Percentiles rank a stretch among this genome's conserved stretches.
Evolutionary conservation across 92 coral and sea anemone species (phyloP).

Genomic region (Anthopleura xanthogrammica): DNA sequence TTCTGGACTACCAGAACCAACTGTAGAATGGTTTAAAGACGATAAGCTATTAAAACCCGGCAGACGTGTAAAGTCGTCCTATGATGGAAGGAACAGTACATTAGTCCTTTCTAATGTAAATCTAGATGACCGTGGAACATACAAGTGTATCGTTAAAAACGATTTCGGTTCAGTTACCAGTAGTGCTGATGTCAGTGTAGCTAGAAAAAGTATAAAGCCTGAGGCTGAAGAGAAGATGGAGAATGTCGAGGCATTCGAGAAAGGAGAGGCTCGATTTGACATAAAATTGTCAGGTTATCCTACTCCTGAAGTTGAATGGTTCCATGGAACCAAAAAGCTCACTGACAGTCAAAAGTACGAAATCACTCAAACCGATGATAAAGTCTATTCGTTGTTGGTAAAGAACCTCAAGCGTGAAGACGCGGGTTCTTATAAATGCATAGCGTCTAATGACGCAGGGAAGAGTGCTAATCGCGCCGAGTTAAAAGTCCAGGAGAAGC

Average conservation of each 20-base stretch:
- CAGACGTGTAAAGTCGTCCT: slow-evolving; percentile 57
- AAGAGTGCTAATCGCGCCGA: slow-evolving; percentile 69
- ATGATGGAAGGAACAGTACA: slow-evolving; percentile 46
- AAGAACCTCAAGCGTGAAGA: slow-evolving; percentile 69
- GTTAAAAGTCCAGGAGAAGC: slow-evolving; percentile 68
- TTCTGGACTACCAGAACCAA: slow-evolving; percentile 53
- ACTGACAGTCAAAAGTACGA: slow-evolving; percentile 54
- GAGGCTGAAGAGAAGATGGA: slow-evolving; percentile 75
- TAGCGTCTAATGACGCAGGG: slow-evolving; percentile 79
- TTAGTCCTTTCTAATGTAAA: slow-evolving; percentile 60
- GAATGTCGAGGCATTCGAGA: slow-evolving; percentile 72
- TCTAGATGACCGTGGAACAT: slow-evolving; percentile 73
- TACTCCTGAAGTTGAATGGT: slow-evolving; percentile 89
- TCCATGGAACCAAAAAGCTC: slow-evolving; percentile 64
- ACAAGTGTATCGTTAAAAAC: slow-evolving; percentile 66
- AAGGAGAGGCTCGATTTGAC: slow-evolving; percentile 72
- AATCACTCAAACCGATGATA: slow-evolving; percentile 60
- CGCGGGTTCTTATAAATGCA: slow-evolving; percentile 80
- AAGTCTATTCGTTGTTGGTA: slow-evolving; percentile 58
- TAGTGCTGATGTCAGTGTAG: slow-evolving; percentile 58
- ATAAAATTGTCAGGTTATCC: slow-evolving; percentile 76
- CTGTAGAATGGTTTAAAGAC: slow-evolving; percentile 69
- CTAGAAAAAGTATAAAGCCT: slow-evolving; percentile 59
- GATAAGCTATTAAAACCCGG: slow-evolving; percentile 61
- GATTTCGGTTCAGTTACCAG: slow-evolving; percentile 66